Base-by-base conservation (phyloP, 2,888 invertebrate genomes). In the Brenthis ino region DNA sequence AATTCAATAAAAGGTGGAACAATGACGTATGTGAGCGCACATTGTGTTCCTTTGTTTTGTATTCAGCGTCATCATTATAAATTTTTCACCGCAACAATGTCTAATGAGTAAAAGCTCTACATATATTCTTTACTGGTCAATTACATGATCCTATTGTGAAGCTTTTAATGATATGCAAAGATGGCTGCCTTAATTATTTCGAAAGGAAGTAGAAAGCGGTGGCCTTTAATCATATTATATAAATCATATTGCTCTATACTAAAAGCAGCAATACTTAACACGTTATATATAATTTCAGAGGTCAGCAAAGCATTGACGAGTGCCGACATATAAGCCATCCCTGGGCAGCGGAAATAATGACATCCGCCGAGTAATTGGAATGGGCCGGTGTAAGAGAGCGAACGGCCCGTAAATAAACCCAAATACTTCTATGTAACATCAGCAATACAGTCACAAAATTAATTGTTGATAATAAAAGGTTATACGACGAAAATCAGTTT, bases 341-440 rank as follows among this genome's bases (percentile, higher is more conserved):
- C 84, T 80, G 82, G 80, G 83, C 86, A 81, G 82, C 88, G 90
- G 90, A 90, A 89, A 90, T 91, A 89, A 89, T 89, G 88, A 89
- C 88, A 87, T 82, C 89, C 89, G 88, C 84, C 88, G 88, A 80
- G 86, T 91, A 91, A 91, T 90, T 91, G 91, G 89, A 87, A 86
- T 82, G 85, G 85, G 80, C 72, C 64, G 70, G 65, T 60, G 60
- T 68, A 68, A 60, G 66, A 51, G 68, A 68, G 54, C 43, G 60
- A 64, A 64, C 53, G 55, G 68, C 54, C 37, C 61, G 63, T 43
- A n/a, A 61, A 63, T 37, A 56, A 48, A 67, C 56, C 12, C 47
- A 16, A 43, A 56, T 56, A 55, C 43, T 63, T 43, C 55, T 63
- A 14, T 67, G 54, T 37, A 43, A 53, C n/a, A 63, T 54, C 53